A percentile compares a stretch with the other conserved stretches of the same genome.
Evolutionary conservation across 2,888 invertebrate genomes (phyloP).

Genomic region (Steromphala cineraria): DNA sequence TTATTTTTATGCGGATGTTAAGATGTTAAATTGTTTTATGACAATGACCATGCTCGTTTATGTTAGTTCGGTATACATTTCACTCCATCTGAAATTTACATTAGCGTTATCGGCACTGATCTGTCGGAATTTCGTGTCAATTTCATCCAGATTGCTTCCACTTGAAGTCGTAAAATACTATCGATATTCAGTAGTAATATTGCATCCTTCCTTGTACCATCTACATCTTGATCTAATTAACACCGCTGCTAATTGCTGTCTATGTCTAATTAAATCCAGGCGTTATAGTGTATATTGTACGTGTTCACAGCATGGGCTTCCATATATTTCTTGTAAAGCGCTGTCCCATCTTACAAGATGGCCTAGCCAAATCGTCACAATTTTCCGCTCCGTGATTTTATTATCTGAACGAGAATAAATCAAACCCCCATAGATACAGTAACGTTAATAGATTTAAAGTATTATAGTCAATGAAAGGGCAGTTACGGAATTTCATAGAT

Average conservation of each 20-base stretch:
- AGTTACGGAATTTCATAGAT: background rate
- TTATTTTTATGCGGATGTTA: too few species aligned
- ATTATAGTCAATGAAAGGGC: background rate
- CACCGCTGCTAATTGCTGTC: background rate
- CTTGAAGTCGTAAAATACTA: background rate
- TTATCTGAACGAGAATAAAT: constrained; percentile 14
- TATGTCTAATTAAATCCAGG: background rate
- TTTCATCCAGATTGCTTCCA: background rate
- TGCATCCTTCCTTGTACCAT: background rate
- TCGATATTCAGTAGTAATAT: background rate
- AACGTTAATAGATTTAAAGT: background rate
- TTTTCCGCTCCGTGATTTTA: constrained; percentile 23
- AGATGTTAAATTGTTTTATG: too few species aligned
- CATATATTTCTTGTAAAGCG: background rate
- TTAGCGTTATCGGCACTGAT: background rate
- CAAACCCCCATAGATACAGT: constrained; percentile 9
- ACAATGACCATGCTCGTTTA: too few species aligned
- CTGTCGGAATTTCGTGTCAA: background rate
- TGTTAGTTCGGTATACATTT: too few species aligned
- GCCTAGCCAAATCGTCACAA: background rate
- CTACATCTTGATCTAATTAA: constrained; percentile 15
- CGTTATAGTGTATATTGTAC: background rate
- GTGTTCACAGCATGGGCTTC: background rate
- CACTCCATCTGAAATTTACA: constrained; percentile 2
- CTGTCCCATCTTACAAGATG: background rate